A percentile compares a stretch with the other conserved stretches of the same genome.
Evolutionary conservation across 2,113 vertebrate genomes (phyloP).

Genomic region (Boleophthalmus pectinirostris): DNA sequence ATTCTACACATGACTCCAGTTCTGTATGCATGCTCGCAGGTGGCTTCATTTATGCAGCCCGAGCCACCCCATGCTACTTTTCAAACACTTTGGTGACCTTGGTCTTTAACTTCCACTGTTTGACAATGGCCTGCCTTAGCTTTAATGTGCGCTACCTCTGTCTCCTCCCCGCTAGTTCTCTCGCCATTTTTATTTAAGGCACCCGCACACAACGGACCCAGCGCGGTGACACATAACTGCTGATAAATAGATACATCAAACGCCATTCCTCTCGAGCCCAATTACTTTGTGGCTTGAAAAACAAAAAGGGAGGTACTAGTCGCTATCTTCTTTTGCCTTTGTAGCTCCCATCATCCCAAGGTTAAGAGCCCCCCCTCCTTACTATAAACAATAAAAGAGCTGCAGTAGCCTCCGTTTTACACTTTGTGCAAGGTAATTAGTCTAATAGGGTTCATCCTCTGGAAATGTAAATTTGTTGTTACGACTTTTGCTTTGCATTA

Average conservation of each 20-base stretch:
- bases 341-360: slow-evolving; percentile 38
- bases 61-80: slow-evolving; percentile 27
- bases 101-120: slow-evolving; percentile 59
- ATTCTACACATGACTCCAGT: slow-evolving; percentile 1
- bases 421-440: slow-evolving; percentile 48
- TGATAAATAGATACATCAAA: slow-evolving; percentile 50
- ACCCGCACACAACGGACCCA: slow-evolving; percentile 19
- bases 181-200: slow-evolving; percentile 52
- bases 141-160: slow-evolving; percentile 53
- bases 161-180: slow-evolving; percentile 37
- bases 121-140: slow-evolving; percentile 52
- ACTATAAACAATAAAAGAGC: slow-evolving; percentile 20
- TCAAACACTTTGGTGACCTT: slow-evolving; percentile 57
- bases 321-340: slow-evolving; percentile 1
- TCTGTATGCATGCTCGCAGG: slow-evolving; percentile 26
- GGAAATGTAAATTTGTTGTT: slow-evolving; percentile 53
- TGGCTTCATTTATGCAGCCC: slow-evolving; percentile 34
- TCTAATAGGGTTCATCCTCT: slow-evolving; percentile 59
- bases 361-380: slow-evolving; percentile 28
- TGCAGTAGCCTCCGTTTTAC: slow-evolving; percentile 27
- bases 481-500: too few relatives aligned
- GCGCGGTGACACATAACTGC: slow-evolving; percentile 39
- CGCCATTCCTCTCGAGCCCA: slow-evolving; percentile 38
- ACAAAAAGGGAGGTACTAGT: slow-evolving; percentile 17
- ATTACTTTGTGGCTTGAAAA: slow-evolving; percentile 27